Percentiles rank a stretch among this genome's conserved stretches.
Evolutionary conservation across 2,113 vertebrate genomes (phyloP).

Genomic region (Thinocorus orbignyianus): DNA sequence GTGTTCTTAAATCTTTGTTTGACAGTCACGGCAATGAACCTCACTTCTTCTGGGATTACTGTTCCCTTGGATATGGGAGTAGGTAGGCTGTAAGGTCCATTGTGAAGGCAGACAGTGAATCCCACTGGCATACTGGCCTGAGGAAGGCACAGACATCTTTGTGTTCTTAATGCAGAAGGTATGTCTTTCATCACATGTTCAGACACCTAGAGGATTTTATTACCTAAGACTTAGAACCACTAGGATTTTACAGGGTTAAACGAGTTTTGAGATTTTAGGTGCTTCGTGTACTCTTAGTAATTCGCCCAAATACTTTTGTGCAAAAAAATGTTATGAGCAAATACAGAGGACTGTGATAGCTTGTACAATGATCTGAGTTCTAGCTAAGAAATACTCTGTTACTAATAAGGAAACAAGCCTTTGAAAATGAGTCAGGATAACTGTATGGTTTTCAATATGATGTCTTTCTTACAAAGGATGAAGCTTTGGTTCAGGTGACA

Average conservation of each 20-base stretch:
- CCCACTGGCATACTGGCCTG: not conserved
- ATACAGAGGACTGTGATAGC: not conserved
- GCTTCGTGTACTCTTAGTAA: not conserved
- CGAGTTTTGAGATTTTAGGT: not conserved
- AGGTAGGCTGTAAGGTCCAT: fast-evolving
- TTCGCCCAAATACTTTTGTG: too few species aligned
- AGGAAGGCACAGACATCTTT: not conserved
- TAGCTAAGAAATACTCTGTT: not conserved
- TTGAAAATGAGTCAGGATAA: not conserved
- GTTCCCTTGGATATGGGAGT: fast-evolving
- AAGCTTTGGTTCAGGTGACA: not conserved
- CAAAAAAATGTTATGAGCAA: not conserved
- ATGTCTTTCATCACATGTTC: not conserved
- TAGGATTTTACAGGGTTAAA: not conserved
- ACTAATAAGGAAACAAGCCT: fast-evolving
- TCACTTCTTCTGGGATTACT: not conserved
- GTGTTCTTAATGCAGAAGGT: not conserved
- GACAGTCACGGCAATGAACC: not conserved
- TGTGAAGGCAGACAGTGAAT: not conserved
- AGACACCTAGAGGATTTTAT: not conserved
- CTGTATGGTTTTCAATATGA: not conserved
- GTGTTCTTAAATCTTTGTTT: not conserved
- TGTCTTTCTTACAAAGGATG: not conserved
- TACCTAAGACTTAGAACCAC: not conserved
- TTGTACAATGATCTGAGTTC: not conserved